Evolutionary conservation across 2,888 invertebrate species (phyloP).

Genomic region (Agapostemon virescens): DNA sequence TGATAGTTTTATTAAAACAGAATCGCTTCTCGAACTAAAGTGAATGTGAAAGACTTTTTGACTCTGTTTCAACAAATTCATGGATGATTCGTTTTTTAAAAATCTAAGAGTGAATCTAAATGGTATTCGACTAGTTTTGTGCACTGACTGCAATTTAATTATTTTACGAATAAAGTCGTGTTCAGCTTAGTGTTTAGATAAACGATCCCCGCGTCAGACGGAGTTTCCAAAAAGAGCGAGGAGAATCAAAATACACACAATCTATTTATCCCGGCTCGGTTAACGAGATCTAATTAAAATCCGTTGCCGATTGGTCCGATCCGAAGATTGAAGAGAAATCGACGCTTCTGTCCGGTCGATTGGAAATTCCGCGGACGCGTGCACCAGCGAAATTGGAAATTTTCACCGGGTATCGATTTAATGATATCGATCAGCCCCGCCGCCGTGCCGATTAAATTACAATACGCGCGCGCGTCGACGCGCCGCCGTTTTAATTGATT

Average conservation of each 20-base stretch:
- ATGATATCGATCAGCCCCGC: conserved; percentile 29
- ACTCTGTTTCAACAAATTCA: too few species aligned
- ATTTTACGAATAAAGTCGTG: too few species aligned
- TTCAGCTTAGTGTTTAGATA: not conserved
- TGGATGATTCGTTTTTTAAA: too few species aligned
- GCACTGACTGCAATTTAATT: too few species aligned
- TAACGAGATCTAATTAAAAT: conserved; percentile 44
- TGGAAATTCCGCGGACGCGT: conserved; percentile 11
- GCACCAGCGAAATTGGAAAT: conserved; percentile 28
- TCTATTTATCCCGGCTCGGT: conserved; percentile 38
- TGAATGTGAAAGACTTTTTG: too few species aligned
- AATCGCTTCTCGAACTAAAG: too few species aligned
- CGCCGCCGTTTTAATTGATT: conserved; percentile 44
- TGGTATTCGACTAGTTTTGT: too few species aligned
- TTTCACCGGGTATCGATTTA: conserved; percentile 27
- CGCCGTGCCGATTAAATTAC: conserved; percentile 36
- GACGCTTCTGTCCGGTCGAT: conserved; percentile 13
- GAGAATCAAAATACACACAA: conserved; percentile 2
- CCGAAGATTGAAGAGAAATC: conserved; percentile 34
- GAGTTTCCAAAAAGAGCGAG: not conserved
- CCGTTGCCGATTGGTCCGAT: conserved; percentile 28
- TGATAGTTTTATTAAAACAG: too few species aligned
- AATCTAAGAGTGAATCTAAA: too few species aligned
- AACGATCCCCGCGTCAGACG: not conserved
- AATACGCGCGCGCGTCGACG: not conserved